Evolutionary conservation across 2,888 invertebrate species (phyloP).

Genomic region (Rotaria sp.): DNA sequence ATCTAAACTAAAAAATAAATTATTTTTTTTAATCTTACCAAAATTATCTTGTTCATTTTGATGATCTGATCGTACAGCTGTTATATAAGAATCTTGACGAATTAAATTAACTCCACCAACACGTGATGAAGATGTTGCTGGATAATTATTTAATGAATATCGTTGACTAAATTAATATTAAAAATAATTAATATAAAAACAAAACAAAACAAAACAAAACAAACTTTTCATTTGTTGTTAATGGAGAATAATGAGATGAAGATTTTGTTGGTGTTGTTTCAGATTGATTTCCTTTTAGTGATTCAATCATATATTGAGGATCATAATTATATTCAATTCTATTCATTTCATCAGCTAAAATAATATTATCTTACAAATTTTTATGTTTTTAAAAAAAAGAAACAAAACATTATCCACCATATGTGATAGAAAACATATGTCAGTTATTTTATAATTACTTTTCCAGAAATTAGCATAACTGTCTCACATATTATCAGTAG

Average conservation of each 20-base stretch:
- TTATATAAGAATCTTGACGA: conserved; percentile 27
- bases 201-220: background rate
- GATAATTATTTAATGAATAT: background rate
- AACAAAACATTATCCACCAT: background rate
- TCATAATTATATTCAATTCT: background rate
- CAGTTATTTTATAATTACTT: background rate
- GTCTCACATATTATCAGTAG: background rate
- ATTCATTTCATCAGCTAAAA: background rate
- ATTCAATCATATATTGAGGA: background rate
- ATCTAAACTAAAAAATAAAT: background rate
- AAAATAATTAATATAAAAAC: background rate
- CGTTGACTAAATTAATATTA: conserved; percentile 11
- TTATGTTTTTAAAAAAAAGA: background rate
- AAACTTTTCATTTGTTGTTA: background rate
- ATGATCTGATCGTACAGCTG: background rate
- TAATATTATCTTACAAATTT: background rate
- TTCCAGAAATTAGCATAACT: background rate
- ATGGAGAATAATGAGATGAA: background rate
- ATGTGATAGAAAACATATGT: background rate
- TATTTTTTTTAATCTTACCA: background rate
- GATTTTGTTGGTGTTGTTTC: background rate
- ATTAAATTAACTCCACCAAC: background rate
- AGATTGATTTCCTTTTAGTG: background rate
- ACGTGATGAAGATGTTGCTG: background rate
- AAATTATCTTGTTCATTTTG: background rate